A percentile compares a stretch with the other conserved stretches of the same genome.
Evolutionary conservation across 2,797 vertebrate species (phyloP).

Genomic region (Enteromius fasciolatus): DNA sequence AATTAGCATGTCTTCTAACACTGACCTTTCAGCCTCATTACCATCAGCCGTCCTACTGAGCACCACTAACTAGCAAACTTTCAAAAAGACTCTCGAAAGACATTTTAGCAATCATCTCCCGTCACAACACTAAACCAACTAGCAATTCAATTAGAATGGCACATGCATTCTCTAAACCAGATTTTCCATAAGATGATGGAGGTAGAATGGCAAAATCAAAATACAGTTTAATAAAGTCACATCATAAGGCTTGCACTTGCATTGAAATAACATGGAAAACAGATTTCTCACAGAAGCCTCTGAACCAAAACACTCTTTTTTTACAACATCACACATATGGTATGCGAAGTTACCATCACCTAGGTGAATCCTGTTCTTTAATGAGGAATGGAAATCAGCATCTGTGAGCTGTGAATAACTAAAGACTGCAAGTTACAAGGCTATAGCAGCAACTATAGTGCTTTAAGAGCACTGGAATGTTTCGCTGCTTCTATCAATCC

Average conservation of each 20-base stretch:
- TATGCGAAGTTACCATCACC: neutral
- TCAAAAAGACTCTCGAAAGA: neutral
- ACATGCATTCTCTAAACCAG: neutral
- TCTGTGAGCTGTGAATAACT: conserved; percentile 2
- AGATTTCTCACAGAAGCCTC: neutral
- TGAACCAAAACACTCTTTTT: neutral
- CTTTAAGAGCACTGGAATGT: neutral
- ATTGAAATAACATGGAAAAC: neutral
- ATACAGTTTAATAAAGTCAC: neutral
- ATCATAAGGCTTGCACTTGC: neutral
- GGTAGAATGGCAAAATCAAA: neutral
- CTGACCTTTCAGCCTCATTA: conserved; percentile 56
- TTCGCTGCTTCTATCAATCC: neutral
- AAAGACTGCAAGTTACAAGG: neutral
- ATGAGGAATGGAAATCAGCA: neutral
- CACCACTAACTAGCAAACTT: conserved; percentile 29
- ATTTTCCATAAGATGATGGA: neutral
- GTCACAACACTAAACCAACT: neutral
- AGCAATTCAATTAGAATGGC: neutral
- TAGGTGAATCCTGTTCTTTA: neutral
- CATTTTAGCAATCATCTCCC: neutral
- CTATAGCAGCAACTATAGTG: neutral
- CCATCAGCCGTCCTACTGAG: conserved; percentile 44
- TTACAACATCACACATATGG: neutral
- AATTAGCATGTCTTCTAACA: conserved; percentile 54